Evolutionary conservation across 1,140 invertebrate species (phyloP).

Genomic region (Tyrophagus putrescentiae): DNA sequence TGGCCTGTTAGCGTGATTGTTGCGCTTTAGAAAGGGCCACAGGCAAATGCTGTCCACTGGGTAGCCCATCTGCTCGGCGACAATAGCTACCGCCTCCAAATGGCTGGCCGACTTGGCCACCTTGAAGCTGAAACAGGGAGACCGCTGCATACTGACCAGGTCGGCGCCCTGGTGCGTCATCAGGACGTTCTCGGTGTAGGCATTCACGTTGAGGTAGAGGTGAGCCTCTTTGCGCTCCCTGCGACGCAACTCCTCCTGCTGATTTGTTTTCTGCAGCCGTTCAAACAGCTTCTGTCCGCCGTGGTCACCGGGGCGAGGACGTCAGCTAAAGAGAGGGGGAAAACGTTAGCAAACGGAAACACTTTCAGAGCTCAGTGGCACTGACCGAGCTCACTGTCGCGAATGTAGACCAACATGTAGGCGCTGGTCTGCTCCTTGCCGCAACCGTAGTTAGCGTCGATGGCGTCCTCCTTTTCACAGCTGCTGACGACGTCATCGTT

Average conservation of each 20-base stretch:
- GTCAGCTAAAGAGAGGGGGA: slow-evolving; percentile 43
- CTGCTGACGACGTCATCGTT: slow-evolving; percentile 98
- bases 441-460: slow-evolving; percentile 95
- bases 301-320: slow-evolving; percentile 72
- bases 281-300: slow-evolving; percentile 77
- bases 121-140: slow-evolving; percentile 66
- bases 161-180: slow-evolving; percentile 90
- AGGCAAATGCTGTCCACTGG: slow-evolving; percentile 69
- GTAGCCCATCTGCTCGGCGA: slow-evolving; percentile 73
- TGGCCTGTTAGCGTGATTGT: slow-evolving; percentile 76
- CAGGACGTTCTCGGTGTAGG: slow-evolving; percentile 73
- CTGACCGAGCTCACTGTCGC: slow-evolving; percentile 40
- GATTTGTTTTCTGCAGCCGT: slow-evolving; percentile 74
- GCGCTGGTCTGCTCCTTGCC: slow-evolving; percentile 95
- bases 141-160: slow-evolving; percentile 79
- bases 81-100: slow-evolving; percentile 63
- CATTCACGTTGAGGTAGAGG: slow-evolving; percentile 73
- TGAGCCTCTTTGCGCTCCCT: slow-evolving; percentile 92
- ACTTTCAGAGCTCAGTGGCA: neutral
- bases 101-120: slow-evolving; percentile 72
- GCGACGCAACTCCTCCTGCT: slow-evolving; percentile 72
- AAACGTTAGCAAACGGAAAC: slow-evolving; percentile 10
- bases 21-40: slow-evolving; percentile 74
- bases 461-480: slow-evolving; percentile 87
- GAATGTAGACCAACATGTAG: slow-evolving; percentile 99